Conservation (phyloP, 2,797 vertebrate species). For the Cossypha caffra region DNA sequence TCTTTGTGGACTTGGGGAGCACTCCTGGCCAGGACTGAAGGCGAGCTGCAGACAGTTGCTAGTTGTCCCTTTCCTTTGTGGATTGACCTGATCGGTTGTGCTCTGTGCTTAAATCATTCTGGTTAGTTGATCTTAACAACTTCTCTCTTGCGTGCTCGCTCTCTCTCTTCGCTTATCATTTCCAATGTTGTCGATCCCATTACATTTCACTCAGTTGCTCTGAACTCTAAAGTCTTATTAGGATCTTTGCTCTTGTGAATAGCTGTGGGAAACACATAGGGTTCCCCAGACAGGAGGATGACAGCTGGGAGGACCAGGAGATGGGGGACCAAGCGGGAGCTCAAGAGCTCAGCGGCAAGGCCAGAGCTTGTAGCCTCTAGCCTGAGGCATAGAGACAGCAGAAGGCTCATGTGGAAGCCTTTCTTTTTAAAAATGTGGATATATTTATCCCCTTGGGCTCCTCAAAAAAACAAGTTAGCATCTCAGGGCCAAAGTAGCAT, state of each 20-base stretch:
- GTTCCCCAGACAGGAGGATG: background rate
- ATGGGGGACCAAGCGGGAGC: background rate
- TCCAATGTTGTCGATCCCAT: constrained; percentile 66
- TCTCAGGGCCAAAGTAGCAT: constrained; percentile 61
- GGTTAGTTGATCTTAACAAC: constrained; percentile 34
- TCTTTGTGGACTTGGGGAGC: constrained; percentile 3
- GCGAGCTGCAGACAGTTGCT: constrained; percentile 46
- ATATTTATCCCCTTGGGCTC: background rate
- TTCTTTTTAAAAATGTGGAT: background rate
- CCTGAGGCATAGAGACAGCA: background rate
- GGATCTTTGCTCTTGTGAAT: constrained; percentile 8
- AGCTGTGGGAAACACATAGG: background rate
- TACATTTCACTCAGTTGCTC: constrained; percentile 81
- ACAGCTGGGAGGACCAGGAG: background rate
- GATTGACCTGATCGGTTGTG: constrained; percentile 40
- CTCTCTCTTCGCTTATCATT: constrained; percentile 39
- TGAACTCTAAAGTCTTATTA: constrained; percentile 66
- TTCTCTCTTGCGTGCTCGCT: background rate
- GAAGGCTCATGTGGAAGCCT: background rate
- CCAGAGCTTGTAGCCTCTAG: background rate
- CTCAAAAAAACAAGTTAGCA: constrained; percentile 44
- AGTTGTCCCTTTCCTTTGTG: constrained; percentile 44
- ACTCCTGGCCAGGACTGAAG: constrained; percentile 49
- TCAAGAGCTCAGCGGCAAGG: background rate
- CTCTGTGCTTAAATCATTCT: constrained; percentile 72